Percentiles rank a stretch among this genome's conserved stretches.
Evolutionary conservation across 2,797 vertebrate genomes (phyloP).

Genomic region (Euphonia xanthogaster): DNA sequence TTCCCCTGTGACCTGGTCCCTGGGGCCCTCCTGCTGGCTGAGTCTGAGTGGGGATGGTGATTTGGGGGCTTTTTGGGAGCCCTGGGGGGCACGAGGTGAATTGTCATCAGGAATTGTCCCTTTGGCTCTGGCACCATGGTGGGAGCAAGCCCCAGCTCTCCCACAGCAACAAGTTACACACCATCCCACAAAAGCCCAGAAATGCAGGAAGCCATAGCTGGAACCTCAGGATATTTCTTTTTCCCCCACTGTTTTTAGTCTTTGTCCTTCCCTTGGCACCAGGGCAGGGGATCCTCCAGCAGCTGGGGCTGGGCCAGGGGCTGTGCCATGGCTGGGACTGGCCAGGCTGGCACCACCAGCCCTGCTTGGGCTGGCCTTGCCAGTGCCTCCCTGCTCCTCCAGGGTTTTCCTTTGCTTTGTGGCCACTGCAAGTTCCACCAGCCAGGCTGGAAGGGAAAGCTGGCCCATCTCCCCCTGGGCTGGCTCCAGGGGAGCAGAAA

Average conservation of each 20-base stretch:
- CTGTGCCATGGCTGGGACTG: not conserved
- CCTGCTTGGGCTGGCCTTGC: fast-evolving
- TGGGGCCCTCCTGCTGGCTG: fast-evolving
- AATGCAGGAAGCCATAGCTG: not conserved
- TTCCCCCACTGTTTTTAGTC: not conserved
- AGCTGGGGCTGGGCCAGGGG: not conserved
- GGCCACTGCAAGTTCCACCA: not conserved
- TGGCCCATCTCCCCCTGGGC: fast-evolving
- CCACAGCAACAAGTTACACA: fast-evolving
- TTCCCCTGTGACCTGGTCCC: fast-evolving
- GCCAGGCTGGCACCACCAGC: not conserved
- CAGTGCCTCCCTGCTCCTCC: not conserved
- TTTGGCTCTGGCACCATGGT: fast-evolving
- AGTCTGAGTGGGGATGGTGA: not conserved
- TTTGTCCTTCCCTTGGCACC: not conserved
- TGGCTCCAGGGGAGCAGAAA: not conserved
- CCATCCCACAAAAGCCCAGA: not conserved
- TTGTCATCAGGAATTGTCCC: not conserved
- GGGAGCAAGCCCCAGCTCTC: not conserved
- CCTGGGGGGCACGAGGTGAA: fast-evolving
- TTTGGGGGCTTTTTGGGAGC: not conserved
- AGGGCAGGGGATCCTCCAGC: not conserved
- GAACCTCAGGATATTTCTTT: not conserved
- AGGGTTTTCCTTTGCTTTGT: not conserved
- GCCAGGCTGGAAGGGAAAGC: not conserved